Base-by-base conservation (phyloP, 1,140 invertebrate species). In the Aphelenchoides fujianensis region DNA sequence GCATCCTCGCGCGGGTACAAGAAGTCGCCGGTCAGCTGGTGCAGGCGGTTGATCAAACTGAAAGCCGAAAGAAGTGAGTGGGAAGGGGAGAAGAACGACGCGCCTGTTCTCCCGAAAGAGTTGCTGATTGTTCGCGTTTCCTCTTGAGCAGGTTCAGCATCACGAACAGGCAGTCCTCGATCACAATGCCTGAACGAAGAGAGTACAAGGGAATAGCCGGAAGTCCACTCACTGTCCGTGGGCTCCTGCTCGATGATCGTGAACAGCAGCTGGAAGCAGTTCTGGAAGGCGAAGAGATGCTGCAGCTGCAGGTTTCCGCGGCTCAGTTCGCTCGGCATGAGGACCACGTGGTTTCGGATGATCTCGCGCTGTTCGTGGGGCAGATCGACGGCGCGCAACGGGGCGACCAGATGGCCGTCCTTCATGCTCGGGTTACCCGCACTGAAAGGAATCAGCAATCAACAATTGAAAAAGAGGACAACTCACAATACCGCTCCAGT, bases 201-300 rank as follows among this genome's bases (percentile, higher is more conserved):
- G 35, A 41, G 55, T 55, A 59, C n/a, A n/a, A n/a, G n/a, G n/a
- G n/a, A n/a, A n/a, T 31, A 70, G 31, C 28, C 7, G n/a, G 27
- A 67, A 76, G 77, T 36, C 28, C 94, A 95, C 86, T 98, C 93
- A 28, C 91, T 91, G 76, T 90, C 83, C 9, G 76, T 91, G 54
- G 94, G 95, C 87, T 99, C 97, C 76, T 92, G 90, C 0, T 86
- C 87, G 30, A 99, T 92, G 34, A 98, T 94, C 82, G 94, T 92
- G 78, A 98, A 92, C 41, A 99, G 87, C 74, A 92, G 89, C 86
- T 98, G 95, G 86, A 98, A 99, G 0, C 93, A 94, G 87, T 97
- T 98, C 87, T 99, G 95, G 87, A 98, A 99, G 0, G 95, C 96
- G 2, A 99, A 94, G 81, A 99, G 97, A 87, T 99, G 98, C 85